Base-by-base conservation (phyloP, 2,888 invertebrate genomes). In the Trichopria drosophilae region DNA sequence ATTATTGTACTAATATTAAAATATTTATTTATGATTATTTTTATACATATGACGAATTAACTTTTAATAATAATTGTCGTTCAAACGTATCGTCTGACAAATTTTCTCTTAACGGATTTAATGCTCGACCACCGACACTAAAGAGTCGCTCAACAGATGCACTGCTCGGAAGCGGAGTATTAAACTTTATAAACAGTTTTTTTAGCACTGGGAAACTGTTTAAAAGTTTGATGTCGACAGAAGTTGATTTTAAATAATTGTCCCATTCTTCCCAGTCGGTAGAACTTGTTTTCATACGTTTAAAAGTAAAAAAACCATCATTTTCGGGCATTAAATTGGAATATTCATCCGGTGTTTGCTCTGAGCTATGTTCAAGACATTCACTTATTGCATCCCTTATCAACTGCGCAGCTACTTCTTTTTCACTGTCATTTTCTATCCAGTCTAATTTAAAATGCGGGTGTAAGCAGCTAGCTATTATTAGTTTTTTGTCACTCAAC, bases 101-200 rank as follows among this genome's bases (percentile, higher is more conserved):
- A 10, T 32, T 7, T 19, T 15, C 18, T 23, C 15, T 43, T 18
- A 29, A 18, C 10, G 28, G 6, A 2, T 28, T 19, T 15, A 41
- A 18, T 5, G 29, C 22, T n/a, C 19, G 22, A 10, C 41, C 41
- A 15, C 19, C 41, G 26, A 28, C 29, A 12, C 41, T 41, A 26
- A 41, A 41, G 15, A 41, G 41, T 16, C 41, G 10, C 12, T 41
- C 41, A 22, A 28, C 28, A 9, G 41, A 19, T 16, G 41, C 41
- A 10, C 41, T 41, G 20, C 41, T 41, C 18, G 28, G 41, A 6
- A 41, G 13, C 6, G 26, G n/a, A 15, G 41, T 41, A 41, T 41
- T 41, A 19, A 26, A 41, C 13, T 41, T 26, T 26, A 41, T 41
- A 16, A 41, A 41, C 3, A n/a, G 3, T 28, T 41, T 7, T 41